Percentiles rank a stretch among this genome's conserved stretches.
These are phyloP conservation scores for Tetranychus urticae DNA, from an alignment of 1,140 invertebrate species.

Conservation along the genomic window DNA sequence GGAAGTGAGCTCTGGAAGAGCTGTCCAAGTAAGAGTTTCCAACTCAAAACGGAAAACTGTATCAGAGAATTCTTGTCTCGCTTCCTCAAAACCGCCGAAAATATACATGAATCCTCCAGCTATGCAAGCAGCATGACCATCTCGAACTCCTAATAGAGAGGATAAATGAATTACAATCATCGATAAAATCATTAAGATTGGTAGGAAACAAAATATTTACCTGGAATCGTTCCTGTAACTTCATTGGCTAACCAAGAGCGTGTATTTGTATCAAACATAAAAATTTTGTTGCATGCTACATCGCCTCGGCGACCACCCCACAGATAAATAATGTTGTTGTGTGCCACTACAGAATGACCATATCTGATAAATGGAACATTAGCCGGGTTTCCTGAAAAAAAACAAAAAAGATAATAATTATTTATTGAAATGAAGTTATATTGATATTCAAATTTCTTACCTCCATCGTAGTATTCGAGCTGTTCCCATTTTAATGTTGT, in stretches of 20 bases:
- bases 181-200: too few relatives aligned
- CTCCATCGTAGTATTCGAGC: neutral
- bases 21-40: constrained; percentile 41
- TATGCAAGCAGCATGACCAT: constrained; percentile 69
- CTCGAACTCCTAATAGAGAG: constrained; percentile 31
- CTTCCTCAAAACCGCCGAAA: constrained; percentile 65
- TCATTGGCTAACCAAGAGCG: constrained; percentile 37
- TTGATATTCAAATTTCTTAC: too few relatives aligned
- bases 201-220: too few relatives aligned
- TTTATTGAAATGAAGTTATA: too few relatives aligned
- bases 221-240: constrained; percentile 38
- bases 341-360: constrained; percentile 61
- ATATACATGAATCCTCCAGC: constrained; percentile 60
- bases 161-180: too few relatives aligned
- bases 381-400: too few relatives aligned
- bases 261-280: constrained; percentile 47
- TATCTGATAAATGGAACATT: constrained; percentile 23
- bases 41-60: constrained; percentile 50
- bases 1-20: constrained; percentile 29
- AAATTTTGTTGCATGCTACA: constrained; percentile 47
- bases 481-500: constrained; percentile 26
- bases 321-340: constrained; percentile 47
- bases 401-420: too few relatives aligned
- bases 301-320: constrained; percentile 76
- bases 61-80: constrained; percentile 47